Conservation (phyloP, 1,140 invertebrate genomes). For the Latrodectus geometricus region DNA sequence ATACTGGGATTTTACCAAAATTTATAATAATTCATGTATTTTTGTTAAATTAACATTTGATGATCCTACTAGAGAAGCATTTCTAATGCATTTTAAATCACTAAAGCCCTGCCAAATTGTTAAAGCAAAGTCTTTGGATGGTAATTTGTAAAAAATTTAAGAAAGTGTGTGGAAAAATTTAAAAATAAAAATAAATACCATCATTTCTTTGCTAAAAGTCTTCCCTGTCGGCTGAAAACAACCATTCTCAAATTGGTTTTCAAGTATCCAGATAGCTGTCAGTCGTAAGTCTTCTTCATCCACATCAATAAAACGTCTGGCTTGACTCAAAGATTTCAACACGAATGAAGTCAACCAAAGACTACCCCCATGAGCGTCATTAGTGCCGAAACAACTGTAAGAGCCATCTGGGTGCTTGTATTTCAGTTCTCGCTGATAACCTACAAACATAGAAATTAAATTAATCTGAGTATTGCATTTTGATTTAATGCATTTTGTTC, state of each 20-base stretch:
- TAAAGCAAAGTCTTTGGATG: no score
- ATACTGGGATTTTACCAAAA: no score
- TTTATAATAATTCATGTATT: no score
- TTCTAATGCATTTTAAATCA: no score
- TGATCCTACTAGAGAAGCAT: no score
- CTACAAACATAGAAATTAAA: constrained; percentile 64
- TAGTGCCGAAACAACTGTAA: constrained; percentile 82
- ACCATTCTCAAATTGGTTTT: constrained; percentile 60
- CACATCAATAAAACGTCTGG: constrained; percentile 76
- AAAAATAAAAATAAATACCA: no score
- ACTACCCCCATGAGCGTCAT: constrained; percentile 77
- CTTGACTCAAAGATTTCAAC: constrained; percentile 79
- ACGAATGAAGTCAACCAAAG: constrained; percentile 89
- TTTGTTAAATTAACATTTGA: no score
- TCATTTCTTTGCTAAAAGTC: constrained; percentile 28
- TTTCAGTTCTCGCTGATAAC: constrained; percentile 81
- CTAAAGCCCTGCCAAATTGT: no score
- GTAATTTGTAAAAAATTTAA: no score
- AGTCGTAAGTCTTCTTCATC: constrained; percentile 71
- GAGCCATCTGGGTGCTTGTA: constrained; percentile 82
- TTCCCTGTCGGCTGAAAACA: constrained; percentile 39
- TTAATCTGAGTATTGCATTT: not conserved
- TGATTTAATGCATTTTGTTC: no score
- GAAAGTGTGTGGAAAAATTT: not conserved
- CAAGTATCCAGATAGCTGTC: constrained; percentile 71